Percentiles rank a stretch among this genome's conserved stretches.
These are phyloP conservation scores for Limnephilus lunatus DNA, from an alignment of 2,888 invertebrate genomes.

Conservation along the genomic window DNA sequence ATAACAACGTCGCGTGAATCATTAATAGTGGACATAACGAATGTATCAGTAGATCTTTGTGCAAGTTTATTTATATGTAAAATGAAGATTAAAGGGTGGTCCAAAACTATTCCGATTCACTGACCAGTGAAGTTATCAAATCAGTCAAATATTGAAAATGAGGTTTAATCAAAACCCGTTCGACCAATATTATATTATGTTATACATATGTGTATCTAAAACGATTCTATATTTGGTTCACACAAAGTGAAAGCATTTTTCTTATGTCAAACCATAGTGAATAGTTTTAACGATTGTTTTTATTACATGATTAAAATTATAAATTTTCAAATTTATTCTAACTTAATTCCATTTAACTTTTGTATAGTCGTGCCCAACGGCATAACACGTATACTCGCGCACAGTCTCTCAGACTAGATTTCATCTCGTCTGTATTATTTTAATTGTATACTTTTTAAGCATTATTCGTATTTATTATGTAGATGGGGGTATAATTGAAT, in stretches of 20 bases:
- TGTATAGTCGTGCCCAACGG: too few relatives aligned
- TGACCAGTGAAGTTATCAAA: neutral
- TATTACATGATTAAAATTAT: too few relatives aligned
- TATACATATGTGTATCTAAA: neutral
- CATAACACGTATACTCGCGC: too few relatives aligned
- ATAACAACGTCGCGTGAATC: neutral
- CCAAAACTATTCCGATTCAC: neutral
- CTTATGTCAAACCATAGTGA: neutral
- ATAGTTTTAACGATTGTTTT: neutral
- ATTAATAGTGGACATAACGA: neutral
- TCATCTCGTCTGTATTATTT: too few relatives aligned
- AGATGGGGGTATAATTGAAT: too few relatives aligned
- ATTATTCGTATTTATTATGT: too few relatives aligned
- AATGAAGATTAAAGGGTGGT: neutral
- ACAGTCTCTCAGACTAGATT: too few relatives aligned
- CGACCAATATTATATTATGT: neutral
- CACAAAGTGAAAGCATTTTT: neutral
- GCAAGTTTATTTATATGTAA: neutral
- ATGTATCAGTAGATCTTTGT: neutral
- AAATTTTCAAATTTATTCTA: too few relatives aligned
- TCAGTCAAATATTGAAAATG: neutral
- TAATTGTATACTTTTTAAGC: too few relatives aligned
- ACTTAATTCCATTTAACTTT: too few relatives aligned
- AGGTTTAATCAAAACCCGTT: neutral
- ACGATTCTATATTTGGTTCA: neutral